Percentiles rank a stretch among this genome's conserved stretches.
Conservation (phyloP, 2,113 vertebrate genomes). For the Dipodomys ordii region DNA sequence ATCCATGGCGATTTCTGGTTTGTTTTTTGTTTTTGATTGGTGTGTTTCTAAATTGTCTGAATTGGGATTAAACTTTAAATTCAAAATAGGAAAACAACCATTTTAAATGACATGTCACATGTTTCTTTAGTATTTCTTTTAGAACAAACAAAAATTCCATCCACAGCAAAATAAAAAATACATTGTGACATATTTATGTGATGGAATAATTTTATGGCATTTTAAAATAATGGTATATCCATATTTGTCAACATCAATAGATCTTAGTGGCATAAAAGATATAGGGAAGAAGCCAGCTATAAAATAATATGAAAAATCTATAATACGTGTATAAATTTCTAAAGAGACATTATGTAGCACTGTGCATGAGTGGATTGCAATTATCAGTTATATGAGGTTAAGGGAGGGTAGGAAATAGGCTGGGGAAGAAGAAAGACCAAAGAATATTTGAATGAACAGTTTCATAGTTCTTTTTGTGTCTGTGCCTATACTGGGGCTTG, state of each 20-base stretch:
- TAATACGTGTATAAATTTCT: neutral
- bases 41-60: constrained; percentile 5
- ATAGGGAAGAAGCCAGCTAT: neutral
- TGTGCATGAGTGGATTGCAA: neutral
- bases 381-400: neutral
- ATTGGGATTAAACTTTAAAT: neutral
- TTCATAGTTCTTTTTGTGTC: neutral
- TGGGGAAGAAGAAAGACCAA: neutral
- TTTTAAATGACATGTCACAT: neutral
- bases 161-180: constrained; percentile 40
- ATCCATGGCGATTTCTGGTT: neutral
- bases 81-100: neutral
- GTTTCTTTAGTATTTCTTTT: neutral
- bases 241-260: neutral
- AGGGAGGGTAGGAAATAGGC: neutral
- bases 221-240: neutral
- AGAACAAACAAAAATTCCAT: neutral
- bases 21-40: neutral
- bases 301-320: constrained; percentile 45
- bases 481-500: too few species aligned
- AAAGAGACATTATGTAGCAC: neutral
- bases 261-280: neutral
- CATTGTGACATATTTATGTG: neutral
- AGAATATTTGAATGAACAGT: neutral
- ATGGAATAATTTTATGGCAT: neutral